Evolutionary conservation across 2,888 invertebrate species (phyloP), one percentile per base, ranked within the genome.

Genomic region (Celastrina argiolus): DNA sequence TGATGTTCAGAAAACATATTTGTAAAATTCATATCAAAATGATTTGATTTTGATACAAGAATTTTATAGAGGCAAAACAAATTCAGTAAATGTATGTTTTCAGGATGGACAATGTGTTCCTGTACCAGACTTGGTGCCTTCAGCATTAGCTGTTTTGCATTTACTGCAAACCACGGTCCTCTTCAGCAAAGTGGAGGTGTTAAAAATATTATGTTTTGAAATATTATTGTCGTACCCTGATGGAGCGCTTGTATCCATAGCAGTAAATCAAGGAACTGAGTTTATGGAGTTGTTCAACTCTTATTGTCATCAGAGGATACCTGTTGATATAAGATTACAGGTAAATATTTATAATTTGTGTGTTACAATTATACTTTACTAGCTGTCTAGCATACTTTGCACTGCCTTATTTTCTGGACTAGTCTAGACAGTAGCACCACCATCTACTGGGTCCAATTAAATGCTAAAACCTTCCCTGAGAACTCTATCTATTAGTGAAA

Each of bases 191-290:
- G 72, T 77, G 4, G 79, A 79, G 2, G 68, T 73, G 5, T 66
- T 86, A 36, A 80, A 80, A 69, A 67, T 64, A 18, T 65, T 82
- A 39, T 81, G 79, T 63, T 81, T 81, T 68, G 79, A 85, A 7
- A 80, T 79, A 18, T 68, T 88, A 1, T 41, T 78, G n/a, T 74
- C 72, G n/a, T 85, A 79, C 68, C 85, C 89, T 36, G 74, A 79
- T 65, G 72, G 78, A 42, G 75, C 75, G 22, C 72, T 84, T 2
- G 69, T 74, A 41, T 70, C 71, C 14, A 63, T 81, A 7, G 76
- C 73, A 2, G 71, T 71, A 6, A 66, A 74, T 2, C 74, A 83
- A 45, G 68, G 72, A 56, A 59, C 69, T 34, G 76, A 79, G 65
- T 63, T 88, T 3, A 71, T 80, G 63, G 78, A 82, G 69, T 67